A percentile compares a stretch with the other conserved stretches of the same genome.
phyloP scores from a whole-genome alignment of 2,888 invertebrate species.

The Aproaerema taeniolella region DNA sequence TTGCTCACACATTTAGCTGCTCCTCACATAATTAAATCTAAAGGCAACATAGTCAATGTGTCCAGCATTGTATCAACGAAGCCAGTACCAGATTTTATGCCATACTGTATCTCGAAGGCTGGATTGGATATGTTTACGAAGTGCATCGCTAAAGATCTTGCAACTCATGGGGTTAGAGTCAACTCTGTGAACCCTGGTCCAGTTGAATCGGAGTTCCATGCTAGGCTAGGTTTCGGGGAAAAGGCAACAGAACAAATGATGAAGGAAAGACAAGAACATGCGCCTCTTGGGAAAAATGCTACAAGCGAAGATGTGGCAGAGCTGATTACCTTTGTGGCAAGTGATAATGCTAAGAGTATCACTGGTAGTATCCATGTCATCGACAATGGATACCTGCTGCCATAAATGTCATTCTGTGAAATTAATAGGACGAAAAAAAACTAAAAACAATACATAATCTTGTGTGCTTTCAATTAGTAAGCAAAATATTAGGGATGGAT shows the following conservation, averaged over 20 bases:
- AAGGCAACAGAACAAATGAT: conserved; percentile 3
- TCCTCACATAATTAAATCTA: conserved; percentile 19
- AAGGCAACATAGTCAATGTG: conserved; percentile 25
- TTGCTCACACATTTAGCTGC: conserved; percentile 18
- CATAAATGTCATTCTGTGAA: too few relatives aligned
- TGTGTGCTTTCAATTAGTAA: too few relatives aligned
- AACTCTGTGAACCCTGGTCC: conserved; percentile 58
- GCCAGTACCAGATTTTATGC: conserved; percentile 1
- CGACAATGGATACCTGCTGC: conserved; percentile 2
- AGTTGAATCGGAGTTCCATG: conserved; percentile 4
- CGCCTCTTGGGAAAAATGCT: conserved; percentile 10
- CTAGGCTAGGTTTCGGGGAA: conserved; percentile 3
- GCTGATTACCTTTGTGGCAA: conserved; percentile 18
- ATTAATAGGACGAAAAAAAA: too few relatives aligned
- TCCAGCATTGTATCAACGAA: conserved; percentile 19
- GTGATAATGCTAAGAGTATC: conserved; percentile 15
- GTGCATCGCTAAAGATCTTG: conserved; percentile 80
- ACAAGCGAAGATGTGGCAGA: conserved; percentile 19
- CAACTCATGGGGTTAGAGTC: conserved; percentile 73
- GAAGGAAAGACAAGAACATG: neutral
- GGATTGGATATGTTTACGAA: conserved; percentile 85
- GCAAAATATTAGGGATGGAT: too few relatives aligned
- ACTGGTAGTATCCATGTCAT: conserved; percentile 13
- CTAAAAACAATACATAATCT: too few relatives aligned
- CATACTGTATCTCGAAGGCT: conserved; percentile 83